Evolutionary conservation across 1,140 invertebrate genomes (phyloP), one percentile per base, ranked within the genome.

Genomic region (Drosophila parabipectinata): DNA sequence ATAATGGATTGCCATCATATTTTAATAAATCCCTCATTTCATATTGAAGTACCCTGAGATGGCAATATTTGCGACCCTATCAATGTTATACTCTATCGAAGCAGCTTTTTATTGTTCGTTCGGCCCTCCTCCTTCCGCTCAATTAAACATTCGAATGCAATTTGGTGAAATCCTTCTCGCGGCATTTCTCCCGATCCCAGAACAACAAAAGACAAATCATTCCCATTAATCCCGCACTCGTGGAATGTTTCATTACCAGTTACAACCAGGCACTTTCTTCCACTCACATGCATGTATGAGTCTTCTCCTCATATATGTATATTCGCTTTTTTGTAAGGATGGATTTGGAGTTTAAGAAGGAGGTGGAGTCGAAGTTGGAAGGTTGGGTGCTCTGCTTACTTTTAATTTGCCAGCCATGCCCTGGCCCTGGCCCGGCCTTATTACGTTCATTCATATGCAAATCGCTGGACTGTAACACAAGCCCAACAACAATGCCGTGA

Each of bases 221-320:
- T 63, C 66, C 89, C 74, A 90, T 90, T 90, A 90, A 90, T 90
- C 82, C 78, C 60, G 80, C 76, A 88, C 79, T 79, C 73, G 64
- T 57, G 89, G 89, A 90, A 90, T 90, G 89, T 90, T 90, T 90
- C 89, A 90, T 90, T 90, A 90, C 67, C 75, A 78, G 75, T 48
- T 51, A 73, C 28, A 58, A 61, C 34, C 45, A 37, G 14, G 41
- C 44, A 56, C 66, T 57, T 58, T 71, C 55, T 44, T 12, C 14
- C 41, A 44, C 2, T 18, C 6, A 44, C 3, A 21, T 21, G 21
- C 8, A 44, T 18, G 14, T 15, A n/a, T 1, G 41, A 44, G 10
- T 44, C 3, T 44, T 18, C 14, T 18, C 41, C 8, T 47, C 44
- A n/a, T 32, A 7, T 28, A 28, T 52, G 32, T 47, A 51, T 56